Evolutionary conservation across 2,113 vertebrate species (phyloP).

Genomic region (Sebastes fasciatus): DNA sequence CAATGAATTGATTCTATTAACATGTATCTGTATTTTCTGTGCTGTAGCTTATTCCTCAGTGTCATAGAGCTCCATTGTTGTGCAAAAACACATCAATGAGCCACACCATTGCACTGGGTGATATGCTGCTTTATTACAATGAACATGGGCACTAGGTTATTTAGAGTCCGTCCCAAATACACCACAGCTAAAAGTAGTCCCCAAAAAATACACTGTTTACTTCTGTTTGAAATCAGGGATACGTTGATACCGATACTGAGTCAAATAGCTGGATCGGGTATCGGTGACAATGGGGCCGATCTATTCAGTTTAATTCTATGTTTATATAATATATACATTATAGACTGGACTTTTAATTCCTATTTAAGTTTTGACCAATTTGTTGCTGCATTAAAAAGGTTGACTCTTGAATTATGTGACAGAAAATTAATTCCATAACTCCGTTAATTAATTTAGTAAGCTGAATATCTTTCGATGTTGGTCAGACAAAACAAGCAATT

Average conservation of each 20-base stretch:
- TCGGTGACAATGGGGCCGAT: too few relatives aligned
- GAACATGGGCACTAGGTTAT: not conserved
- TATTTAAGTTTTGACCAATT: too few relatives aligned
- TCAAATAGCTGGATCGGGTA: too few relatives aligned
- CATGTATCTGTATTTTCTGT: not conserved
- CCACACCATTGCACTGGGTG: not conserved
- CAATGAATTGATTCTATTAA: not conserved
- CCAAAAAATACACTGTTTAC: not conserved
- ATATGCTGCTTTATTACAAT: not conserved
- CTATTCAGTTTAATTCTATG: too few relatives aligned
- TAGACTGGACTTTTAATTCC: too few relatives aligned
- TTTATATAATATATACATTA: too few relatives aligned
- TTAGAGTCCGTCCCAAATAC: not conserved
- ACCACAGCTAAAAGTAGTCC: not conserved
- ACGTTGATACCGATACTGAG: too few relatives aligned
- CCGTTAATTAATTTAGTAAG: not conserved
- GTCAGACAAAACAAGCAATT: not conserved
- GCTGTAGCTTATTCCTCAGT: not conserved
- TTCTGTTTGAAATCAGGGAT: too few relatives aligned
- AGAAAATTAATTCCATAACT: not conserved
- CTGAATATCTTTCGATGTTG: not conserved
- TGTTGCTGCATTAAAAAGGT: too few relatives aligned
- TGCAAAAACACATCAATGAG: not conserved
- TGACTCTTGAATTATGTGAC: too few relatives aligned
- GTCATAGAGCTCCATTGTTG: not conserved